Evolutionary conservation across 2,888 invertebrate genomes (phyloP).

Genomic region (Limenitis camilla): DNA sequence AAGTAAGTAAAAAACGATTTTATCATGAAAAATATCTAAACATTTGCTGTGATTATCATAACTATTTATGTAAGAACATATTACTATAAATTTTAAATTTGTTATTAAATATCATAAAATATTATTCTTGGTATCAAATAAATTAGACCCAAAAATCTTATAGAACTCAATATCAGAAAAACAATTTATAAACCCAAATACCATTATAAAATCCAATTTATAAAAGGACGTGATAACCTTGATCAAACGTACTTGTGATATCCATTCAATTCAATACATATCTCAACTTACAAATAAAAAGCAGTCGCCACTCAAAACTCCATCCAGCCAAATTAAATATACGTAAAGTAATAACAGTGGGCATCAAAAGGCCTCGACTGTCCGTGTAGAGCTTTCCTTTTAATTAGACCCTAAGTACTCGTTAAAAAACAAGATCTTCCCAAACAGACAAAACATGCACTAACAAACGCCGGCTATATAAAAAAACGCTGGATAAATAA

Average conservation of each 20-base stretch:
- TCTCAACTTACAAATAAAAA: slow-evolving; percentile 39
- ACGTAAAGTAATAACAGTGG: slow-evolving; percentile 68
- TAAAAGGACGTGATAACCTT: slow-evolving; percentile 12
- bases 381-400: slow-evolving; percentile 70
- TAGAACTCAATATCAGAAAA: slow-evolving; percentile 3
- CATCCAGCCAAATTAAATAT: slow-evolving; percentile 70
- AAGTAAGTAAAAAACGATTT: no score
- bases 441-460: slow-evolving; percentile 68
- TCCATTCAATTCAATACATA: slow-evolving; percentile 51
- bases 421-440: slow-evolving; percentile 73
- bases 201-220: slow-evolving; percentile 15
- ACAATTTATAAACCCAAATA: not conserved
- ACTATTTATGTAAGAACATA: no score
- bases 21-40: no score
- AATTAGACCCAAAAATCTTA: not conserved
- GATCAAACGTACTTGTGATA: slow-evolving; percentile 31
- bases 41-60: no score
- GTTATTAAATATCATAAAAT: no score
- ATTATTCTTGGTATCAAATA: not conserved
- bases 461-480: slow-evolving; percentile 63
- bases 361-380: slow-evolving; percentile 72
- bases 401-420: slow-evolving; percentile 74
- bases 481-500: slow-evolving; percentile 72
- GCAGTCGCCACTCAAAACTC: slow-evolving; percentile 56
- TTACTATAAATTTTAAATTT: no score